These are phyloP conservation scores for Darevskia mixta DNA, from an alignment of 2,797 vertebrate species.

Conservation along the genomic window DNA sequence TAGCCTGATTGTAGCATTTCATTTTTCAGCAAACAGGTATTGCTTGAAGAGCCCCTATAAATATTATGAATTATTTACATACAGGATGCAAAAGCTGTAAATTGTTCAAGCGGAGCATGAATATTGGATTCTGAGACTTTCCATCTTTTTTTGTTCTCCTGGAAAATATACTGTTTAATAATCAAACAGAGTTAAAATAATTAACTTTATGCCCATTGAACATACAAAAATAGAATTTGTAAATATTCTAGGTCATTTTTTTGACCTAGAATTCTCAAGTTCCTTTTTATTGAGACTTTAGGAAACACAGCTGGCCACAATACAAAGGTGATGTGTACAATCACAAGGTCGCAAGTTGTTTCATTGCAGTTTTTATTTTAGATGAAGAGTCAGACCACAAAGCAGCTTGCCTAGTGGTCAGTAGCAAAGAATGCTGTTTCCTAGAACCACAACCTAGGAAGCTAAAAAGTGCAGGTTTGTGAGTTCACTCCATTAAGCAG, in stretches of 20 bases:
- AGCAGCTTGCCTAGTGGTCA: background rate
- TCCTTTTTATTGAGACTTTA: background rate
- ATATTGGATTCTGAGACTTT: background rate
- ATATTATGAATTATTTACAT: background rate
- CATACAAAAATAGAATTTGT: background rate
- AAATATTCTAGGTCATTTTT: constrained; percentile 11
- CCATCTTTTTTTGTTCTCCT: background rate
- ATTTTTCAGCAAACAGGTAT: background rate
- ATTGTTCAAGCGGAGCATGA: background rate
- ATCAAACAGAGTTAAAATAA: background rate
- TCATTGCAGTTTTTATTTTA: background rate
- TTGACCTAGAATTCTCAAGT: background rate
- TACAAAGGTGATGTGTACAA: background rate
- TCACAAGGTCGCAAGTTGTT: background rate
- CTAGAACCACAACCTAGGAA: background rate
- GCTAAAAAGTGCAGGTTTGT: background rate
- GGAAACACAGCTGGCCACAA: background rate
- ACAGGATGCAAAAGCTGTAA: background rate
- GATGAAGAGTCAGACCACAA: background rate
- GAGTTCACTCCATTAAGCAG: background rate
- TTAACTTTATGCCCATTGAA: background rate
- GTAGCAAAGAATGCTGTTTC: background rate
- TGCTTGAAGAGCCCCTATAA: background rate
- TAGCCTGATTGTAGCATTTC: background rate
- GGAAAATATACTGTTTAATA: background rate